Evolutionary conservation across 2,113 vertebrate genomes (phyloP).

Genomic region (Oxygymnocypris stewartii): DNA sequence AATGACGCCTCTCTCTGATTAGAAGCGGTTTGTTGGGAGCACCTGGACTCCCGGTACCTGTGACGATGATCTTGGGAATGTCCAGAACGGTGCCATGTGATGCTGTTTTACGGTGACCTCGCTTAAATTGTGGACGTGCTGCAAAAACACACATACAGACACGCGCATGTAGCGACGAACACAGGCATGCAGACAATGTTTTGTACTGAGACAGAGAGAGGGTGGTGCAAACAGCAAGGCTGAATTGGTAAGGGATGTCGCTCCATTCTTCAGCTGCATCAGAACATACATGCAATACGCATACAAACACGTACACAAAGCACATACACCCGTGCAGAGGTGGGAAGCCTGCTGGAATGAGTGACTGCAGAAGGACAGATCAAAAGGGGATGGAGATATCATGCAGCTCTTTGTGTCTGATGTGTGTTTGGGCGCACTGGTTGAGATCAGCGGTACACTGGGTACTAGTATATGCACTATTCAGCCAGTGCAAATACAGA

Average conservation of each 20-base stretch:
- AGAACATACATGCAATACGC: slow-evolving; percentile 19
- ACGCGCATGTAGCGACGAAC: slow-evolving; percentile 82
- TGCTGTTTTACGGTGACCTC: slow-evolving; percentile 99
- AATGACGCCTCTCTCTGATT: slow-evolving; percentile 44
- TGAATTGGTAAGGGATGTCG: neutral
- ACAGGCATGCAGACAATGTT: slow-evolving; percentile 85
- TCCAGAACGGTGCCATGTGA: slow-evolving; percentile 99
- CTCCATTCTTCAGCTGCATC: slow-evolving; percentile 4
- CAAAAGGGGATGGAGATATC: slow-evolving; percentile 7
- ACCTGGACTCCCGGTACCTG: slow-evolving; percentile 86
- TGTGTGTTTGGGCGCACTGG: slow-evolving; percentile 28
- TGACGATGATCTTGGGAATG: slow-evolving; percentile 98
- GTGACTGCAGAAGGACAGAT: neutral
- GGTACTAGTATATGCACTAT: neutral
- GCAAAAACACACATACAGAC: slow-evolving; percentile 91
- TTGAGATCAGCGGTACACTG: slow-evolving; percentile 8
- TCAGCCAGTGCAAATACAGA: slow-evolving; percentile 9
- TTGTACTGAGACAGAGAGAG: slow-evolving; percentile 75
- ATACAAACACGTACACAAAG: slow-evolving; percentile 19
- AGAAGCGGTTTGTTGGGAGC: slow-evolving; percentile 33
- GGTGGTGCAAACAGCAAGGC: slow-evolving; percentile 29
- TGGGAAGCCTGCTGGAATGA: neutral
- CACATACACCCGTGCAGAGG: slow-evolving; percentile 27
- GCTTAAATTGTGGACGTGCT: slow-evolving; percentile 93
- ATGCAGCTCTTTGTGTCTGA: slow-evolving; percentile 29